These are phyloP conservation scores for Heliangelus exortis DNA, from an alignment of 2,797 vertebrate genomes.

Conservation along the genomic window DNA sequence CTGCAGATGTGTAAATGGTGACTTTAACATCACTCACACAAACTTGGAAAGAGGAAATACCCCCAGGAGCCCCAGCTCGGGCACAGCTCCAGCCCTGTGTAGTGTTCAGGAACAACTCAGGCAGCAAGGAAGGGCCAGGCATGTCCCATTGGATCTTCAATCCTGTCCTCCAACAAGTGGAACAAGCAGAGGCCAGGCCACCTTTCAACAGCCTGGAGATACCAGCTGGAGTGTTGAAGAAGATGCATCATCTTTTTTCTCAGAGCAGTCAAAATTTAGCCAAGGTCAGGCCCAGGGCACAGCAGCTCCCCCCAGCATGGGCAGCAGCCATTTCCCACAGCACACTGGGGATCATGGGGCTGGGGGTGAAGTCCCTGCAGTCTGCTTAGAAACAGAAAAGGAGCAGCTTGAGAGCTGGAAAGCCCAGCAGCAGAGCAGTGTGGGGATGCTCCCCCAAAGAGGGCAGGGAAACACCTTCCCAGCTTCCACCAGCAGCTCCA, in stretches of 20 bases:
- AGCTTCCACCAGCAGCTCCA: not conserved
- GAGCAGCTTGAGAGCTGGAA: not conserved
- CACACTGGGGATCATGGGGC: accelerated
- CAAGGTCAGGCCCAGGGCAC: not conserved
- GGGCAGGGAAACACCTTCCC: accelerated
- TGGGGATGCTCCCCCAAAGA: not conserved
- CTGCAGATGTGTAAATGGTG: not conserved
- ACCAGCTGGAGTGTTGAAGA: not conserved
- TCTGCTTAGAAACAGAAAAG: not conserved
- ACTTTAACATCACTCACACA: not conserved
- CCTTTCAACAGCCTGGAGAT: not conserved
- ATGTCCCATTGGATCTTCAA: not conserved
- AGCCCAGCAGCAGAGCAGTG: not conserved
- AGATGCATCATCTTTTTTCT: not conserved
- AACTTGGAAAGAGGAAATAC: not conserved
- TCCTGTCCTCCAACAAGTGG: not conserved
- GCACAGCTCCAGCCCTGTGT: not conserved
- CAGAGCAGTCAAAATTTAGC: not conserved
- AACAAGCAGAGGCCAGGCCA: not conserved
- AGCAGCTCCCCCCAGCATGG: not conserved
- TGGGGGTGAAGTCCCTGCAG: not conserved
- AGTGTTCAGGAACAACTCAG: not conserved
- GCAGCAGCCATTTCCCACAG: not conserved
- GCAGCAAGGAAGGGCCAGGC: not conserved
- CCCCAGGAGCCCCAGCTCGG: not conserved